Base-by-base conservation (phyloP, 2,113 vertebrate species). In the Epinephelus fuscoguttatus region DNA sequence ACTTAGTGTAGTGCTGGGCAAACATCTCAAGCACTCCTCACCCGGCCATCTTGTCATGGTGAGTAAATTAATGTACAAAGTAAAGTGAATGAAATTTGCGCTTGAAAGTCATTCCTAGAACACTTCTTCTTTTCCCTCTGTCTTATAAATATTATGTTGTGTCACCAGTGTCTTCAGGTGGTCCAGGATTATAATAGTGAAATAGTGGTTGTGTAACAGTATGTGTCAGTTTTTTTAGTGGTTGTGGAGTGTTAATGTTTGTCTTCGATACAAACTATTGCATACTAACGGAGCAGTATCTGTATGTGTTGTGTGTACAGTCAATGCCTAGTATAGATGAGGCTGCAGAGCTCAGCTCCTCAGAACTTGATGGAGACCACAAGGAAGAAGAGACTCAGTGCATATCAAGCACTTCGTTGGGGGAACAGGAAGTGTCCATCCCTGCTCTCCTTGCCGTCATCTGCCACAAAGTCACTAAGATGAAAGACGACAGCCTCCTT, bases 1-100 rank as follows among this genome's bases (percentile, higher is more conserved):
- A 1, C 95, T 99, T 23, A 96, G 97, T 23, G 21, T 98, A 23
- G 93, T 93, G 47, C 66, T 84, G 4, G 96, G 96, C 67, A 94
- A 93, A 25, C 84, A 86, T 0, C 80, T 97, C 66, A 78, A 78
- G 40, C 93, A 71, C 50, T 80, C 84, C 57, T 21, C 86, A 37
- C 18, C 70, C 47, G 59, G 27, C 21, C 47, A 84, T 47, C n/a
- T 88, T 57, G 70, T 89, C 10, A 91, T 93, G 91, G 95, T 95
- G 74, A 86, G 68, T 60, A 1, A 25, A 70, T 17, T 0, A 25
- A 27, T 37, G 25, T 9, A 18, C 57, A 59, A 53, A 53, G 12
- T 79, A 66, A 70, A 33, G 4, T 13, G 4, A 73, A 80, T 57
- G 4, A n/a, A 52, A 42, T 53, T 33, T 56, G 12, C 2, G 19